Base-by-base conservation (phyloP, 2,113 vertebrate species). In the Lagopus muta region DNA sequence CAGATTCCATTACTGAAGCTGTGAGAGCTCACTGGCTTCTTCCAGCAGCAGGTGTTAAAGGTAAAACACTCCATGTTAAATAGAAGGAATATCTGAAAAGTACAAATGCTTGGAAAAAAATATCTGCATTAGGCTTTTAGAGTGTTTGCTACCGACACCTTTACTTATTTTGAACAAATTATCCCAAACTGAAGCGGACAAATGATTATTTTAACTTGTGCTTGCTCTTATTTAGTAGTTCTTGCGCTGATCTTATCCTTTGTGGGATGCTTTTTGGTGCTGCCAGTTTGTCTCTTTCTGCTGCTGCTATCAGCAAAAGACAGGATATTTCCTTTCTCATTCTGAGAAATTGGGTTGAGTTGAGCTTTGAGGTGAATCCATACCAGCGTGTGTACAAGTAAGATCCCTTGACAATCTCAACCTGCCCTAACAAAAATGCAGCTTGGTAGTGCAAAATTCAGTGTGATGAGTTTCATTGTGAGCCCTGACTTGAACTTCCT, bases 381-480 rank as follows among this genome's bases (percentile, higher is more conserved):
- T 71, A 52, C 15, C 22, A 38, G 57, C 65, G n/a, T 0, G 0
- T 32, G 40, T 48, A 75, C 0, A 3, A 62, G 69, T 80, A 62
- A 75, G 6, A n/a, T 38, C 57, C n/a, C 1, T 42, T 36, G 74
- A 47, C 12, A 47, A 4, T 54, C 28, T 67, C 47, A 36, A 55
- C 32, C 24, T 62, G n/a, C 32, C 34, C 32, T 50, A 36, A 38
- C 57, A 36, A 50, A 81, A 43, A 64, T 24, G 42, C 28, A 18
- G 27, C 15, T 86, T 86, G 9, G 14, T 50, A 7, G 38, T n/a
- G 27, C 64, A 50, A 76, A 76, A 36, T 18, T 14, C 48, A 55
- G 12, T 58, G 64, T 38, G 76, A 76, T 45, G n/a, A 10, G 19
- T 62, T 47, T 54, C 60, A 60, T 62, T 16, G 9, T 74, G 22